Percentiles rank a stretch among this genome's conserved stretches.
Conservation (phyloP, 2,797 vertebrate genomes). For the Buphagus erythrorhynchus region DNA sequence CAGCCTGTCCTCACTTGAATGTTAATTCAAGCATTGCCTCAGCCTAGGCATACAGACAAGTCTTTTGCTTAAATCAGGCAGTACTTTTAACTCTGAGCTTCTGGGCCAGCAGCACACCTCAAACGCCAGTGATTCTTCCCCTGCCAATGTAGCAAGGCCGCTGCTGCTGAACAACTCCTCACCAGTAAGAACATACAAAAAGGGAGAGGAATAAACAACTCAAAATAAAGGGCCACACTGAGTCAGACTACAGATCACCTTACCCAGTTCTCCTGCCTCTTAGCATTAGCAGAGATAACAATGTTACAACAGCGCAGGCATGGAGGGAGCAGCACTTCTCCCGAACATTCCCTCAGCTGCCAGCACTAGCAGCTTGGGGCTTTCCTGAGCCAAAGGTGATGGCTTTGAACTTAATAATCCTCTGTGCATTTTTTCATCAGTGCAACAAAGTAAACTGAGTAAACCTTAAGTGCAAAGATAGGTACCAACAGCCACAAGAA, state of each 20-base stretch:
- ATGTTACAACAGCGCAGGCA: neutral
- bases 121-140: neutral
- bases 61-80: neutral
- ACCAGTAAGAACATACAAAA: neutral
- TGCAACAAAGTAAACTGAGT: neutral
- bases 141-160: neutral
- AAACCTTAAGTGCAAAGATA: neutral
- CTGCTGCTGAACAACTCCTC: neutral
- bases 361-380: neutral
- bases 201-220: neutral
- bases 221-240: neutral
- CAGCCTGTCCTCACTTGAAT: neutral
- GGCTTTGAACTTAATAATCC: neutral
- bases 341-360: neutral
- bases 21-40: neutral
- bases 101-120: neutral
- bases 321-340: neutral
- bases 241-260: neutral
- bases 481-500: neutral
- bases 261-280: neutral
- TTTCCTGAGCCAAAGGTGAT: conserved; percentile 6
- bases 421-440: neutral
- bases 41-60: neutral
- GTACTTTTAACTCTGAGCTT: neutral
- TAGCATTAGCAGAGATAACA: neutral